Conservation (phyloP, 1,140 invertebrate species). For the Prorops nasuta region DNA sequence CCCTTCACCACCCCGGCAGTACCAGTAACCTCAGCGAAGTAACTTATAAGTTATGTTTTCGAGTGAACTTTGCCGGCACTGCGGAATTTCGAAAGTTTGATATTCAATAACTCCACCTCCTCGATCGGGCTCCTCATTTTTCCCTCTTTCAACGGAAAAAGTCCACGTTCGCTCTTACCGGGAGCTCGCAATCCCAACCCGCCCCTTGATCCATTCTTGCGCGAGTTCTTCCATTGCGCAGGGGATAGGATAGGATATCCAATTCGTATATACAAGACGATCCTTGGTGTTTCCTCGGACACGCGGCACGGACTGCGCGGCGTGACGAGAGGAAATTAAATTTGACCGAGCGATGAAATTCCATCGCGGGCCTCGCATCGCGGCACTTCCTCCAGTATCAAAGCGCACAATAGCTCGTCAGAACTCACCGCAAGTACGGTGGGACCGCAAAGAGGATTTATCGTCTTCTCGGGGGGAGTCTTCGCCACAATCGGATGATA, state of each 20-base stretch:
- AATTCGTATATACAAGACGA: slow-evolving; percentile 17
- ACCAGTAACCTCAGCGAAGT: slow-evolving; percentile 23
- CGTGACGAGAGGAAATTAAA: slow-evolving; percentile 31
- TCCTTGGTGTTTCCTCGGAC: slow-evolving; percentile 21
- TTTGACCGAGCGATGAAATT: slow-evolving; percentile 31
- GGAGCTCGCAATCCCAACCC: background rate
- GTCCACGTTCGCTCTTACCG: slow-evolving; percentile 10
- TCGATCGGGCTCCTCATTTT: slow-evolving; percentile 27
- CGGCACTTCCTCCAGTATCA: slow-evolving; percentile 2
- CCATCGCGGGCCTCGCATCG: slow-evolving; percentile 18
- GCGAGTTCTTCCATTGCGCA: background rate
- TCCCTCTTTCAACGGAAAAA: slow-evolving; percentile 28
- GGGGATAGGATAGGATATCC: slow-evolving; percentile 18
- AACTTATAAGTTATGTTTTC: slow-evolving; percentile 48
- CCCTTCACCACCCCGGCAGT: slow-evolving; percentile 5
- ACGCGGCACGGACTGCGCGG: too few species aligned
- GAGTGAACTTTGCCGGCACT: slow-evolving; percentile 43
- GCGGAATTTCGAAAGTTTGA: slow-evolving; percentile 45
- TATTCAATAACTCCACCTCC: slow-evolving; percentile 41
- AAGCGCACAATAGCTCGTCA: slow-evolving; percentile 37
- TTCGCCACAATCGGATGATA: slow-evolving; percentile 19
- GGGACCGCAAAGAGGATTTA: slow-evolving; percentile 15
- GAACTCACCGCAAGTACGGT: slow-evolving; percentile 5
- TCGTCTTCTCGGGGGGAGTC: slow-evolving; percentile 2
- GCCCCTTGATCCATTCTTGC: background rate